Percentiles rank a stretch among this genome's conserved stretches.
These are phyloP conservation scores for Acronicta leporina DNA, from an alignment of 2,888 invertebrate species.

Conservation along the genomic window DNA sequence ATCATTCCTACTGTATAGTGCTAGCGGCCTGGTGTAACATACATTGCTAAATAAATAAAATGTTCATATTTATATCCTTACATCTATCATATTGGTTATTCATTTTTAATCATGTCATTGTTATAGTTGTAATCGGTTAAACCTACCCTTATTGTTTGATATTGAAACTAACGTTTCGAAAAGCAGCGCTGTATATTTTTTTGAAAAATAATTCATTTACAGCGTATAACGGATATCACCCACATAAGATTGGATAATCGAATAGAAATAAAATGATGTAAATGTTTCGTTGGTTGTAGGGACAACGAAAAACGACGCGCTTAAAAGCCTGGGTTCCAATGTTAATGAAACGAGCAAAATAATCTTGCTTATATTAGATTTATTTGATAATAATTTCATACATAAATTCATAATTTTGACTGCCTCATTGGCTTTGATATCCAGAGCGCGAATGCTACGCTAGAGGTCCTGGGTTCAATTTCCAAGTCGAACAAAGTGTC, in stretches of 20 bases:
- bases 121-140: constrained; percentile 4
- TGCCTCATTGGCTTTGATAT: no score
- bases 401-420: no score
- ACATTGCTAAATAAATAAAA: constrained; percentile 47
- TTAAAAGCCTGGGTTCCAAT: constrained; percentile 15
- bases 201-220: no score
- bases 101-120: constrained; percentile 13
- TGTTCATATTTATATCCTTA: constrained; percentile 41
- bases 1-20: neutral
- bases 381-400: no score
- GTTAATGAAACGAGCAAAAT: constrained; percentile 5
- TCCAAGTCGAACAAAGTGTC: no score
- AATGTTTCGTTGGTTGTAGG: neutral
- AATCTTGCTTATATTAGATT: no score
- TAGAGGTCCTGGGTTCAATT: no score
- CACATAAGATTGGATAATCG: neutral
- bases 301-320: neutral
- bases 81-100: constrained; percentile 32
- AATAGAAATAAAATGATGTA: constrained; percentile 2
- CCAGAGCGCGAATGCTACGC: no score
- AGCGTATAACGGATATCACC: no score
- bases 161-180: no score
- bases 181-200: no score
- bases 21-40: constrained; percentile 39
- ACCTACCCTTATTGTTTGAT: no score